A percentile compares a stretch with the other conserved stretches of the same genome.
Conservation (phyloP, 2,888 invertebrate species). For the Cataglyphis cursor region DNA sequence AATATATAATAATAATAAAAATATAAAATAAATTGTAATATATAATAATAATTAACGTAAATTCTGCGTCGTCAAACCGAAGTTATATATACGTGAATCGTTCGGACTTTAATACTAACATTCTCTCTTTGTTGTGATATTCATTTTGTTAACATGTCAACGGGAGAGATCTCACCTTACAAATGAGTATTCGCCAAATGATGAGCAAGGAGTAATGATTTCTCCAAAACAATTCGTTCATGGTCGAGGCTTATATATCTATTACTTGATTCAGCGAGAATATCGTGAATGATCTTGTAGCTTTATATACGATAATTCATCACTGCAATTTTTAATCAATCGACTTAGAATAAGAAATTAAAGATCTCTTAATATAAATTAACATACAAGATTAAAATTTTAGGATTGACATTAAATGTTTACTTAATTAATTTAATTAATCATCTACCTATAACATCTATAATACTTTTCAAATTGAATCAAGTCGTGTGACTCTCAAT, state of each 20-base stretch:
- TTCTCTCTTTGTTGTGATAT: constrained; percentile 28
- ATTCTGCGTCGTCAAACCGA: not conserved
- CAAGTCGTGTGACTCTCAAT: not conserved
- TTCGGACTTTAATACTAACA: constrained; percentile 38
- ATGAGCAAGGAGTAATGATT: constrained; percentile 56
- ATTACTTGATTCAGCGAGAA: not conserved
- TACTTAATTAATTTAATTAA: not conserved
- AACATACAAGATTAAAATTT: not conserved
- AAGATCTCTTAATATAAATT: not conserved
- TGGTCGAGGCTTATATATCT: not conserved
- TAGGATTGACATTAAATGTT: not conserved
- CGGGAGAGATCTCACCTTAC: constrained; percentile 52
- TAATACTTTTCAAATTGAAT: constrained; percentile 1
- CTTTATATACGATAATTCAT: not conserved
- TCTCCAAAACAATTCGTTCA: constrained; percentile 30
- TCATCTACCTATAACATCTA: not conserved
- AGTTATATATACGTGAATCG: constrained; percentile 8
- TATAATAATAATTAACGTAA: not conserved
- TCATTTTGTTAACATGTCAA: not conserved
- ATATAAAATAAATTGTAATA: constrained; percentile 60
- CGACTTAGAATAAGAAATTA: not conserved
- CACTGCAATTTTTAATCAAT: not conserved
- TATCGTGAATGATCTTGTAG: not conserved
- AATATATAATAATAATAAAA: constrained; percentile 54
- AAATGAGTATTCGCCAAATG: constrained; percentile 38